Conservation (phyloP, 37 sponge, comb jelly and placozoan genomes). For the Petrosia ficiformis region DNA sequence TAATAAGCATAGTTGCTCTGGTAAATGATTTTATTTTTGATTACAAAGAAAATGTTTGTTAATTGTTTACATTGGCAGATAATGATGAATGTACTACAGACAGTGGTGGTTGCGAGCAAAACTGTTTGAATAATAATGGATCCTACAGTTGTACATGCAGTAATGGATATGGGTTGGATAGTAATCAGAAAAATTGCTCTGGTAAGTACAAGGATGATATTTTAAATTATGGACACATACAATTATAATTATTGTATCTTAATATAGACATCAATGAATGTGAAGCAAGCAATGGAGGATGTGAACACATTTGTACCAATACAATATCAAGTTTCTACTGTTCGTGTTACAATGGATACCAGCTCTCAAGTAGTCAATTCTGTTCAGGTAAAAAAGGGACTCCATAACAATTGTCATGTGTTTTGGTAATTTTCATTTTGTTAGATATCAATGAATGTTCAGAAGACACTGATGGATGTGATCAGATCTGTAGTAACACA, state of each 20-base stretch:
- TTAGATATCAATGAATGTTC: conserved; percentile 44
- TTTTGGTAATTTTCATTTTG: too few species aligned
- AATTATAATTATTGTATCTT: too few species aligned
- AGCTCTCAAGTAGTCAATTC: neutral
- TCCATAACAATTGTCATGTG: neutral
- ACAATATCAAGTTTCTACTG: conserved; percentile 38
- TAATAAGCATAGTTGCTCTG: conserved; percentile 2
- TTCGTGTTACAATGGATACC: conserved; percentile 36
- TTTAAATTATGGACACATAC: too few species aligned
- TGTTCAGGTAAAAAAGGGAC: conserved; percentile 27
- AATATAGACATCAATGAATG: conserved; percentile 12
- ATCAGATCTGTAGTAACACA: conserved; percentile 30
- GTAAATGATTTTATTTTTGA: neutral
- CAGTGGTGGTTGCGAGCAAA: conserved; percentile 17
- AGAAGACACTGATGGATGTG: neutral
- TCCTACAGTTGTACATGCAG: neutral
- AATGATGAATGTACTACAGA: conserved; percentile 48
- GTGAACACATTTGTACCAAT: conserved; percentile 46
- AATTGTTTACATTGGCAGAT: conserved; percentile 16
- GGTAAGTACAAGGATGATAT: too few species aligned
- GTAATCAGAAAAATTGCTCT: neutral
- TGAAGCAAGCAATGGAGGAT: neutral
- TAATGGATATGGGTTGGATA: conserved; percentile 3
- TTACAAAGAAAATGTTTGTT: neutral
- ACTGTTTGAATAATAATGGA: conserved; percentile 41